A percentile compares a stretch with the other conserved stretches of the same genome.
Conservation (phyloP, 2,888 invertebrate species). For the Stenoptilia bipunctidactyla region DNA sequence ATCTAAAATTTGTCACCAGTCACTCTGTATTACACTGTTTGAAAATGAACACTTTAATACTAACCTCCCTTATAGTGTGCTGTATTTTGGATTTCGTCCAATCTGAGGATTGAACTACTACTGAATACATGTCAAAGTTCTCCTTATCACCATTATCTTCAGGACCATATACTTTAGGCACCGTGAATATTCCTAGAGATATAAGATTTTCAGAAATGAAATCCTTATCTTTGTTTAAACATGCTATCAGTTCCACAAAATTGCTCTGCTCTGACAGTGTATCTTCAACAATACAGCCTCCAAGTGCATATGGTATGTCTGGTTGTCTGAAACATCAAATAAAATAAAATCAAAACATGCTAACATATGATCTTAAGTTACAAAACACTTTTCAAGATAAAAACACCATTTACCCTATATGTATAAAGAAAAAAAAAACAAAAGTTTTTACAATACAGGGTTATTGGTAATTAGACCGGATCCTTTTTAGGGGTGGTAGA, state of each 20-base stretch:
- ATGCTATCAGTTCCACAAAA: conserved; percentile 31
- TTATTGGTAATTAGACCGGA: too few relatives aligned
- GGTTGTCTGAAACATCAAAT: conserved; percentile 42
- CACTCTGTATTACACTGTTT: too few relatives aligned
- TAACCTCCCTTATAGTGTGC: conserved; percentile 42
- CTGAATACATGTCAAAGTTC: conserved; percentile 52
- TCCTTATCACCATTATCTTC: conserved; percentile 19
- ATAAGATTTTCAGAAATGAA: conserved; percentile 44
- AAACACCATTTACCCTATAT: too few relatives aligned
- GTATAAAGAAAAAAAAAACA: too few relatives aligned
- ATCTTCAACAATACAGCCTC: conserved; percentile 58
- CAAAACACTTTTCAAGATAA: too few relatives aligned
- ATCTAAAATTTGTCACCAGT: too few relatives aligned
- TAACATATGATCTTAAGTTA: too few relatives aligned
- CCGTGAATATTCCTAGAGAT: conserved; percentile 46
- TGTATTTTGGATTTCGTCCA: conserved; percentile 47
- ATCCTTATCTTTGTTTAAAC: conserved; percentile 28
- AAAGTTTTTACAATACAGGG: too few relatives aligned
- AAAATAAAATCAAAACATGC: conserved; percentile 5
- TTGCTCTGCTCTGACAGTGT: conserved; percentile 32
- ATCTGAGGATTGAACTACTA: conserved; percentile 41
- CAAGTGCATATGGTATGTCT: conserved; percentile 50
- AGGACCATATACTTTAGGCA: conserved; percentile 27
- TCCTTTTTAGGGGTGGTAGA: too few relatives aligned
- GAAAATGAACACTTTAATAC: neutral